Evolutionary conservation across 2,888 invertebrate species (phyloP), one percentile per base, ranked within the genome.

Genomic region (Magallana nippona): DNA sequence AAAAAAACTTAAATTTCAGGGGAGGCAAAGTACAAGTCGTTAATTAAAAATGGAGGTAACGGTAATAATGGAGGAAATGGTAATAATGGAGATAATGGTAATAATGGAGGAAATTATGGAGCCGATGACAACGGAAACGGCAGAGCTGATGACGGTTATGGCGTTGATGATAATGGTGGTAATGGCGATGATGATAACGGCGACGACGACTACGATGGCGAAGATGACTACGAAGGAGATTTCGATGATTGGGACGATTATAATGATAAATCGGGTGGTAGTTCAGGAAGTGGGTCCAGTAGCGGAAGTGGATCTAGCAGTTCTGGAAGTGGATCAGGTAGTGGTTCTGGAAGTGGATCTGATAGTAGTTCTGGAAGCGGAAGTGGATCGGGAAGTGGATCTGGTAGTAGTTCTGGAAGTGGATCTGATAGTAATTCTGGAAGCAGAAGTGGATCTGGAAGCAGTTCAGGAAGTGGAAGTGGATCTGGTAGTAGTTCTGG

Each of bases 321-420:
- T 44, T 44, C 44, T 44, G 71, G 82, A 19, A 32, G 71, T 10
- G 17, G 81, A 15, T 80, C 60, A 32, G 82, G 77, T 15, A 77
- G 56, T 27, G 71, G n/a, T n/a, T n/a, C n/a, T n/a, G n/a, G 82
- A 5, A 27, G 77, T 60, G 27, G 44, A 55, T 22, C 55, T 60
- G 60, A n/a, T n/a, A 60, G 60, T 8, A 44, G 44, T 44, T 44
- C 44, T 0, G 44, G 44, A 8, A 44, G 44, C 8, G n/a, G n/a
- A n/a, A n/a, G n/a, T n/a, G n/a, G n/a, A n/a, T n/a, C n/a, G n/a
- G 44, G 44, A 44, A 44, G 44, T 44, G 44, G 44, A 44, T 60
- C 60, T 58, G 15, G 17, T n/a, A n/a, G n/a, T n/a, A n/a, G n/a
- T n/a, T n/a, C n/a, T n/a, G n/a, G n/a, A n/a, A n/a, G n/a, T n/a